Percentiles rank a stretch among this genome's conserved stretches.
phyloP scores from a whole-genome alignment of 1,140 invertebrate species.

The Saccostrea echinata region DNA sequence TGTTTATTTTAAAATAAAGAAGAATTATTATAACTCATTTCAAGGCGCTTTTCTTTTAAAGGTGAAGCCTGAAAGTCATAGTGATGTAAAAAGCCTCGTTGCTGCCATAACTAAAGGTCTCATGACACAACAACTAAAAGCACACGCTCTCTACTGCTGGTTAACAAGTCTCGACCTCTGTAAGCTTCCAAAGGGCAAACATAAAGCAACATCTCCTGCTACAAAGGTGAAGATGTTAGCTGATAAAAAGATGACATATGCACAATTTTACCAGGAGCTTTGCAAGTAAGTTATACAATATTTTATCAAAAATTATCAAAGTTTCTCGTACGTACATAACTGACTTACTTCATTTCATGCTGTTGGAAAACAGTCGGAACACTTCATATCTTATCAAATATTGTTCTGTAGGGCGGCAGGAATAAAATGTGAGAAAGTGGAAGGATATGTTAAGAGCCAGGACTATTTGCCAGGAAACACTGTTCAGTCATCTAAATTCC shows the following conservation, averaged over 20 bases:
- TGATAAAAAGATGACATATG: conserved; percentile 65
- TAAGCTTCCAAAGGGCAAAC: conserved; percentile 58
- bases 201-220: conserved; percentile 62
- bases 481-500: conserved; percentile 61
- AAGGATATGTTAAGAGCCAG: conserved; percentile 70
- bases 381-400: neutral
- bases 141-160: conserved; percentile 71
- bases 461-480: conserved; percentile 72
- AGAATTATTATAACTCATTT: neutral
- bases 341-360: neutral
- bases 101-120: conserved; percentile 69
- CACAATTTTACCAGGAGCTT: conserved; percentile 68
- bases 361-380: no score
- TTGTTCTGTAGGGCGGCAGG: conserved; percentile 67
- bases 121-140: conserved; percentile 64
- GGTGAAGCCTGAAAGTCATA: conserved; percentile 68
- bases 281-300: conserved; percentile 59
- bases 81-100: conserved; percentile 66
- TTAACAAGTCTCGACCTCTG: conserved; percentile 62
- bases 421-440: conserved; percentile 71
- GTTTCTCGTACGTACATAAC: no score
- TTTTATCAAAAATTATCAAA: neutral
- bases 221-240: conserved; percentile 64
- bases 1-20: neutral
- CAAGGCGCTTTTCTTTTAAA: conserved; percentile 44